Evolutionary conservation across 2,797 vertebrate species (phyloP).

Genomic region (Tenualosa thibaudeaui): DNA sequence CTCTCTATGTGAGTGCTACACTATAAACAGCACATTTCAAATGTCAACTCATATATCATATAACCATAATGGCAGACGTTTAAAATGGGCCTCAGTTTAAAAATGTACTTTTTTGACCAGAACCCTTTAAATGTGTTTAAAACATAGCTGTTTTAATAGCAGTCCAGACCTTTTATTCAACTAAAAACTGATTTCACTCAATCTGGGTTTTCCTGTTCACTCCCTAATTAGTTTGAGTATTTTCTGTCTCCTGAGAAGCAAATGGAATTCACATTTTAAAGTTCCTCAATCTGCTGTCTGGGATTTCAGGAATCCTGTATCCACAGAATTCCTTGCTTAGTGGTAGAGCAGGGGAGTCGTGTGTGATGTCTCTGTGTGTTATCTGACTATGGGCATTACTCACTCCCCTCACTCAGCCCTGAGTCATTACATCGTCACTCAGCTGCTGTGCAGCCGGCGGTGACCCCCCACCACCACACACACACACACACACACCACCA

Average conservation of each 20-base stretch:
- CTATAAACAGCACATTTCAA: neutral
- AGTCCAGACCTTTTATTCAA: neutral
- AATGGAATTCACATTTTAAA: neutral
- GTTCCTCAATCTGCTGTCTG: neutral
- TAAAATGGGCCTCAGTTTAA: neutral
- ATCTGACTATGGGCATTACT: neutral
- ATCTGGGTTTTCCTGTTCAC: neutral
- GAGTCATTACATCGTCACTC: constrained; percentile 64
- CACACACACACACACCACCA: neutral
- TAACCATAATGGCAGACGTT: neutral
- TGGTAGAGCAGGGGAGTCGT: neutral
- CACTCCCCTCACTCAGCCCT: constrained; percentile 57
- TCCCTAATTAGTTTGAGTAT: neutral
- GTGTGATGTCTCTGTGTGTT: constrained; percentile 3
- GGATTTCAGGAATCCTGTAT: neutral
- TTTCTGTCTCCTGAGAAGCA: neutral
- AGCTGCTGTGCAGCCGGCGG: constrained; percentile 52
- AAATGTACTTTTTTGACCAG: neutral
- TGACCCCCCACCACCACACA: constrained; percentile 39
- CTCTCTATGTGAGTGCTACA: neutral
- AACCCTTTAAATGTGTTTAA: constrained; percentile 6
- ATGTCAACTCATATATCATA: neutral
- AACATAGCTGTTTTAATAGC: neutral
- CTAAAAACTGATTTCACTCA: neutral
- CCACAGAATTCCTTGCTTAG: neutral